Evolutionary conservation across 2,113 vertebrate species (phyloP).

Genomic region (Anser cygnoides): DNA sequence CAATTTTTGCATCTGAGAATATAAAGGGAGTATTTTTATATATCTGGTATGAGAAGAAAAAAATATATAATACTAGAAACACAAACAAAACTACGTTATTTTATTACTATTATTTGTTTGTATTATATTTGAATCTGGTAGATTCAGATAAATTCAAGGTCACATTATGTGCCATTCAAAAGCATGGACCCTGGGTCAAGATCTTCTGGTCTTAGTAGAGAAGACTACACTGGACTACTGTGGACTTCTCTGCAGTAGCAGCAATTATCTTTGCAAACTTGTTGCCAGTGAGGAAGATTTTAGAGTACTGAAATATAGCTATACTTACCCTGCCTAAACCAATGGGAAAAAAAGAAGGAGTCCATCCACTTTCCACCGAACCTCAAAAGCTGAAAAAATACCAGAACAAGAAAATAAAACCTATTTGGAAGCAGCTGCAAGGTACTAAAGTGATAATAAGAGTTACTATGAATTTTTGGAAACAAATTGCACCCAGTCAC

Average conservation of each 20-base stretch:
- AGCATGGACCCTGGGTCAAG: neutral
- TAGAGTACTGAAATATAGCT: neutral
- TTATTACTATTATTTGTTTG: neutral
- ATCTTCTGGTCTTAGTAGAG: neutral
- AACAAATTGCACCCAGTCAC: neutral
- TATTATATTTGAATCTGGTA: neutral
- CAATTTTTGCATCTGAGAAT: neutral
- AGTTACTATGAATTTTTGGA: neutral
- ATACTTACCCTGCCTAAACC: neutral
- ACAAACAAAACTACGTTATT: neutral
- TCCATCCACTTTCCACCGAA: neutral
- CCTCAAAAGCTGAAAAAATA: neutral
- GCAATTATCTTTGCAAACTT: neutral
- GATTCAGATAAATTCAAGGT: neutral
- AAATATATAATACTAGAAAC: neutral
- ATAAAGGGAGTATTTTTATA: neutral
- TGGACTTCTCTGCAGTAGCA: neutral
- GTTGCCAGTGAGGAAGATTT: neutral
- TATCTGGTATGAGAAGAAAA: neutral
- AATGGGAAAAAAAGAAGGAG: neutral
- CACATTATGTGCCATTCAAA: neutral
- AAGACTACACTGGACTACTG: neutral
- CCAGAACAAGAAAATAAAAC: neutral
- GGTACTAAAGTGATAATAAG: neutral
- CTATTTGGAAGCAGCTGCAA: neutral